Conservation (phyloP, 2,113 vertebrate genomes). For the Nyctibius bracteatus region DNA sequence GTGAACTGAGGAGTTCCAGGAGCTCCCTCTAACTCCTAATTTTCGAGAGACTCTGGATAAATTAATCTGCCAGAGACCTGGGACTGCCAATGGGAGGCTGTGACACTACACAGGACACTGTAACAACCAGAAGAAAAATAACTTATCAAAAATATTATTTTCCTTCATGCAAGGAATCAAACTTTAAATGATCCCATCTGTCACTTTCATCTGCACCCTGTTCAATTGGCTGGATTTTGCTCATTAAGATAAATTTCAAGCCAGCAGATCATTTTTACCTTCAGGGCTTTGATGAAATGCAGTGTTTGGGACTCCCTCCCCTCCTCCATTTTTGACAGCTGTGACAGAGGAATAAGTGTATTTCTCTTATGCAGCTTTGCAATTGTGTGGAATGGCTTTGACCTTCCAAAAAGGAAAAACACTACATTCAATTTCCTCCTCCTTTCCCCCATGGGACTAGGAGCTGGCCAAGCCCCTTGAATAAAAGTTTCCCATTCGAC, state of each 20-base stretch:
- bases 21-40: neutral
- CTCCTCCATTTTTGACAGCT: neutral
- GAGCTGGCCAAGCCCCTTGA: neutral
- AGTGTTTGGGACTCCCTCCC: neutral
- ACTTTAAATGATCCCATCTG: slow-evolving; percentile 74
- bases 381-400: slow-evolving; percentile 20
- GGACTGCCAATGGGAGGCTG: neutral
- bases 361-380: neutral
- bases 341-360: neutral
- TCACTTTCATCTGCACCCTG: slow-evolving; percentile 66
- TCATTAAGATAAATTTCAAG: slow-evolving; percentile 74
- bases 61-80: neutral
- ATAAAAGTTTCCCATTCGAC: neutral
- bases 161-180: slow-evolving; percentile 63
- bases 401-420: slow-evolving; percentile 22
- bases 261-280: slow-evolving; percentile 66
- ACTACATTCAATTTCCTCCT: neutral
- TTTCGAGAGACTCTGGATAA: neutral
- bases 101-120: slow-evolving; percentile 30
- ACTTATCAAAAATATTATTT: slow-evolving; percentile 59
- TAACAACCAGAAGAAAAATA: slow-evolving; percentile 62
- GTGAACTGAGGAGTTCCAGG: neutral
- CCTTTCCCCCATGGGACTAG: neutral
- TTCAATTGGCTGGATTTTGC: slow-evolving; percentile 70
- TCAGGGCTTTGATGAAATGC: slow-evolving; percentile 59